A percentile compares a stretch with the other conserved stretches of the same genome.
Evolutionary conservation across 37 sponge, comb jelly and placozoan genomes (phyloP).

Genomic region (Spongilla lacustris): DNA sequence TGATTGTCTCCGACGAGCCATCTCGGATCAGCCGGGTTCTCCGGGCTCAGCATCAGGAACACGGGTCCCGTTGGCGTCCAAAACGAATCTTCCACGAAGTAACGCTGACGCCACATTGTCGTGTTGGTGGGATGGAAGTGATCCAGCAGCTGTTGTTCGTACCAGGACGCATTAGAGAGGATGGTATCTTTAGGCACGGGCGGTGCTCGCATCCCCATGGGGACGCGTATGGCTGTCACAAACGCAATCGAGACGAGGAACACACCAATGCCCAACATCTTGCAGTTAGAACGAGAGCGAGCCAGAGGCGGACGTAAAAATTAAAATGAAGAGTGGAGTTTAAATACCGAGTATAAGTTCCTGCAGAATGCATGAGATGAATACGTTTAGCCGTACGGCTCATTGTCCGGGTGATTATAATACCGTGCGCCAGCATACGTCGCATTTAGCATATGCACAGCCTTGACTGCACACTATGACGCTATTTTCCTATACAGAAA

Average conservation of each 20-base stretch:
- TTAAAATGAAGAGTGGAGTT: no score
- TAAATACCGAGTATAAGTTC: no score
- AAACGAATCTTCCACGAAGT: constrained; percentile 79
- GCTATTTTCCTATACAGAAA: no score
- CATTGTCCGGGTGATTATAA: no score
- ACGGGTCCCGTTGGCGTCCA: constrained; percentile 77
- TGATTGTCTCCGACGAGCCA: constrained; percentile 76
- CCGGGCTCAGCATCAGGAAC: constrained; percentile 87
- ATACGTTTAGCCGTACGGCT: no score
- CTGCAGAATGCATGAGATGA: no score
- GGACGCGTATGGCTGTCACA: neutral
- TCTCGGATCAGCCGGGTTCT: constrained; percentile 65
- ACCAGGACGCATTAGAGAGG: constrained; percentile 53
- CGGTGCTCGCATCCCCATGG: constrained; percentile 10
- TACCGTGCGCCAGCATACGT: no score
- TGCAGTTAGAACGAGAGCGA: no score
- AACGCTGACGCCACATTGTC: constrained; percentile 77
- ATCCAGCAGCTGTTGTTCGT: constrained; percentile 60
- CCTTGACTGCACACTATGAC: no score
- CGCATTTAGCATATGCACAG: no score
- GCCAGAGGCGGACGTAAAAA: no score
- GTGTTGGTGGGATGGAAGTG: constrained; percentile 55
- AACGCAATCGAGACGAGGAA: neutral
- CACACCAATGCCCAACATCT: no score
- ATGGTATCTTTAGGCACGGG: neutral